phyloP scores from a whole-genome alignment of 2,797 vertebrate species.

The Eupleurogrammus muticus region DNA sequence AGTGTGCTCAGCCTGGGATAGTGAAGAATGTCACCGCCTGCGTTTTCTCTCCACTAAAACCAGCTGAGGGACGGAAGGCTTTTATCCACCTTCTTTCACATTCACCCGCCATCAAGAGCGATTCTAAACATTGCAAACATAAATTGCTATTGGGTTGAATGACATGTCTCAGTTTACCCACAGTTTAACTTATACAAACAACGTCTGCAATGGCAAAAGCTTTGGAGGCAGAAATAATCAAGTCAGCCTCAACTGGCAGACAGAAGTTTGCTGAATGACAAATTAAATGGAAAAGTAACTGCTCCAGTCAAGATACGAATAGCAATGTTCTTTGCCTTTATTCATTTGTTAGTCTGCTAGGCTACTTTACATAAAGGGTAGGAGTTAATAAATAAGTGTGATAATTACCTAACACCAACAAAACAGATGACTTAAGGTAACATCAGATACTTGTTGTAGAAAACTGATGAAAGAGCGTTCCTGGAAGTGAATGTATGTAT shows the following conservation, averaged over 20 bases:
- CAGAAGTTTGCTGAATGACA: not conserved
- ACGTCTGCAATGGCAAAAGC: constrained; percentile 10
- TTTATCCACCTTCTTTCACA: constrained; percentile 10
- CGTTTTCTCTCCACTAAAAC: not conserved
- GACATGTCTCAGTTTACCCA: constrained; percentile 23
- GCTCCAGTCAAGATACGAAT: constrained; percentile 1
- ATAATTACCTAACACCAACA: not conserved
- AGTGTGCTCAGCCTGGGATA: constrained; percentile 16
- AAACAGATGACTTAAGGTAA: not conserved
- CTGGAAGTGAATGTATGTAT: not conserved
- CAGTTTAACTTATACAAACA: constrained; percentile 46
- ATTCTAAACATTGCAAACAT: constrained; percentile 39
- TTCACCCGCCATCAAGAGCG: constrained; percentile 11
- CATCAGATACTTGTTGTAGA: too few species aligned
- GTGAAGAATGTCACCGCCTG: constrained; percentile 21
- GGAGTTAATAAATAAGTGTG: not conserved
- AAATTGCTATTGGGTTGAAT: constrained; percentile 15
- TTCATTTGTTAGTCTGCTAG: not conserved
- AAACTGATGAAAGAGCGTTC: too few species aligned
- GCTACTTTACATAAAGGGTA: not conserved
- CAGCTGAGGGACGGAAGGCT: not conserved
- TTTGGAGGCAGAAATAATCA: constrained; percentile 26
- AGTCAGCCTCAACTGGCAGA: not conserved
- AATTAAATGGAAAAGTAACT: constrained; percentile 1
- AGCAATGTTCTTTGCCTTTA: not conserved